A percentile compares a stretch with the other conserved stretches of the same genome.
These are phyloP conservation scores for Agapornis canus DNA, from an alignment of 2,797 vertebrate genomes.

Conservation along the genomic window DNA sequence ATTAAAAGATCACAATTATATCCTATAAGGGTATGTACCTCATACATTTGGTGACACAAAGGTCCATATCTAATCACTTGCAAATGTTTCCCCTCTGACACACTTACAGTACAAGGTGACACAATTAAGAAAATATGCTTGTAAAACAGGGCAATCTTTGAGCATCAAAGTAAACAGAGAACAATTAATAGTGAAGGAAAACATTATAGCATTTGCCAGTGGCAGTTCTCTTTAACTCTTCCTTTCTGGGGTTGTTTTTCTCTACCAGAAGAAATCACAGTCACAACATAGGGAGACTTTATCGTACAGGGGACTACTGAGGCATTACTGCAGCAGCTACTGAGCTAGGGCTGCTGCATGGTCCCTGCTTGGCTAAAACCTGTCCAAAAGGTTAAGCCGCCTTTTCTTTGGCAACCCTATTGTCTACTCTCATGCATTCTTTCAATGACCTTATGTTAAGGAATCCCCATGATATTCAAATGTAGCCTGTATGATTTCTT, in stretches of 20 bases:
- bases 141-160: constrained; percentile 83
- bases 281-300: neutral
- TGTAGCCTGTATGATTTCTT: neutral
- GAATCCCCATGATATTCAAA: neutral
- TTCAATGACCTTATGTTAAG: neutral
- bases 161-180: constrained; percentile 86
- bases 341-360: neutral
- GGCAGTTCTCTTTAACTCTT: constrained; percentile 82
- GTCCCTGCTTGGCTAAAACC: neutral
- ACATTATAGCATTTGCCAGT: constrained; percentile 68
- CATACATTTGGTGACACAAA: constrained; percentile 83
- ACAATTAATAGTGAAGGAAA: constrained; percentile 82
- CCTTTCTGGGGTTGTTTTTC: constrained; percentile 55
- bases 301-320: neutral
- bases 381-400: neutral
- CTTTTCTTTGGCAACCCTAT: neutral
- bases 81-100: constrained; percentile 85
- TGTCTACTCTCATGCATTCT: neutral
- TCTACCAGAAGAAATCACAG: constrained; percentile 26
- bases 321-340: neutral
- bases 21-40: constrained; percentile 87
- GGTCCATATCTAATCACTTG: constrained; percentile 86
- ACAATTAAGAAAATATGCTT: constrained; percentile 85
- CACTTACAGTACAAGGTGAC: constrained; percentile 81
- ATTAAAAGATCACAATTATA: constrained; percentile 94